A percentile compares a stretch with the other conserved stretches of the same genome.
These are phyloP conservation scores for Fulmarus glacialis DNA, from an alignment of 2,113 vertebrate species.

Conservation along the genomic window DNA sequence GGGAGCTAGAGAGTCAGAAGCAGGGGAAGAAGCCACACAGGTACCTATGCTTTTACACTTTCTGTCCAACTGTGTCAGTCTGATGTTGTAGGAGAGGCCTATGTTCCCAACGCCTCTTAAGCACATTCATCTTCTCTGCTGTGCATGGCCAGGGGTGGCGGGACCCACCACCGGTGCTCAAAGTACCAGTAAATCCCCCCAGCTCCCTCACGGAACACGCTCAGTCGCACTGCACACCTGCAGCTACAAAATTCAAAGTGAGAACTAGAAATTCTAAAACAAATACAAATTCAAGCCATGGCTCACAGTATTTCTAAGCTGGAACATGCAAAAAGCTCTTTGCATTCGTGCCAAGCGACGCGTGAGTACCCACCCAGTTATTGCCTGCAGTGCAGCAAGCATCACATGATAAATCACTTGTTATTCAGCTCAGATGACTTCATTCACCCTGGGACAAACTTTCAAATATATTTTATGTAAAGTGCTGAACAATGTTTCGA, in stretches of 20 bases:
- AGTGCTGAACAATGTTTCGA: neutral
- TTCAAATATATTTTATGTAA: neutral
- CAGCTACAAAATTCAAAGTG: neutral
- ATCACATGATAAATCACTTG: neutral
- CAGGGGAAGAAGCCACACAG: neutral
- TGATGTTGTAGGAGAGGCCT: neutral
- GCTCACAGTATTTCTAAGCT: neutral
- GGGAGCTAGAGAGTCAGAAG: neutral
- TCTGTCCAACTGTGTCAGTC: neutral
- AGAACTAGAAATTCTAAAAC: neutral
- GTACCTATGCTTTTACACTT: neutral
- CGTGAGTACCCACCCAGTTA: neutral
- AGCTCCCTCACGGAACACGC: rapidly evolving
- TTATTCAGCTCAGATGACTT: neutral
- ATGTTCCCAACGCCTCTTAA: rapidly evolving
- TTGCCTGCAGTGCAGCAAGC: neutral
- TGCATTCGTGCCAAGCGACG: neutral
- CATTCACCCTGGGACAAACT: neutral
- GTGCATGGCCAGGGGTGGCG: neutral
- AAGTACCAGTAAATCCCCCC: neutral
- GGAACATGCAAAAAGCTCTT: neutral
- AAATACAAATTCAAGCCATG: neutral
- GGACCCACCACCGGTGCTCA: neutral
- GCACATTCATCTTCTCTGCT: neutral
- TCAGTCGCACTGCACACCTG: neutral